These are phyloP conservation scores for Platysternon megacephalum DNA, from an alignment of 2,113 vertebrate species.

Conservation along the genomic window DNA sequence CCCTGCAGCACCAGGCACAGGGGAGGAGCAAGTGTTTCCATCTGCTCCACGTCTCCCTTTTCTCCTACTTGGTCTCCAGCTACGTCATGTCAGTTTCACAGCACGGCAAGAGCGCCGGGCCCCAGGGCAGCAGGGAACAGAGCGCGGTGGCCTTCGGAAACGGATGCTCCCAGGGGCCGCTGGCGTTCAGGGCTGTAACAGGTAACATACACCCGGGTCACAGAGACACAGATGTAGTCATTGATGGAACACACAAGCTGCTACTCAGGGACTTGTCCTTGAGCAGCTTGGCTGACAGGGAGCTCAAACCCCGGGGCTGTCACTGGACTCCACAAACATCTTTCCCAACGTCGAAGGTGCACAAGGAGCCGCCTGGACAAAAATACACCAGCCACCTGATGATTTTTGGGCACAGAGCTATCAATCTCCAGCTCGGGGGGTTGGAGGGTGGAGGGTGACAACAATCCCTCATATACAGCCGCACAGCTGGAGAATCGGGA, in stretches of 20 bases:
- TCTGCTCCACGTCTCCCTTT: not conserved
- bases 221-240: too few relatives aligned
- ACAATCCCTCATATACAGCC: not conserved
- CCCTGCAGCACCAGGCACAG: not conserved
- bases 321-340: not conserved
- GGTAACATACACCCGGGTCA: not conserved
- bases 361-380: not conserved
- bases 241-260: too few relatives aligned
- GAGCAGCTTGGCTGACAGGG: not conserved
- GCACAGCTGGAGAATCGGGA: not conserved
- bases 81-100: not conserved
- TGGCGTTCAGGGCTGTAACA: not conserved
- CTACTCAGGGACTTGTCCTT: not conserved
- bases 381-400: not conserved
- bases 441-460: too few relatives aligned
- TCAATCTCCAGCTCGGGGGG: not conserved
- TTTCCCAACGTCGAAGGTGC: not conserved
- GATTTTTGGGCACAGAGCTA: not conserved
- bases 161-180: not conserved
- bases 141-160: not conserved
- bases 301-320: not conserved
- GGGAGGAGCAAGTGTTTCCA: not conserved
- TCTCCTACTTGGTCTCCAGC: not conserved
- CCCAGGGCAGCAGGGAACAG: not conserved
- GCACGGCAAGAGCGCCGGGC: not conserved